Base-by-base conservation (phyloP, 1,140 invertebrate genomes). In the Calliopsis andreniformis region DNA sequence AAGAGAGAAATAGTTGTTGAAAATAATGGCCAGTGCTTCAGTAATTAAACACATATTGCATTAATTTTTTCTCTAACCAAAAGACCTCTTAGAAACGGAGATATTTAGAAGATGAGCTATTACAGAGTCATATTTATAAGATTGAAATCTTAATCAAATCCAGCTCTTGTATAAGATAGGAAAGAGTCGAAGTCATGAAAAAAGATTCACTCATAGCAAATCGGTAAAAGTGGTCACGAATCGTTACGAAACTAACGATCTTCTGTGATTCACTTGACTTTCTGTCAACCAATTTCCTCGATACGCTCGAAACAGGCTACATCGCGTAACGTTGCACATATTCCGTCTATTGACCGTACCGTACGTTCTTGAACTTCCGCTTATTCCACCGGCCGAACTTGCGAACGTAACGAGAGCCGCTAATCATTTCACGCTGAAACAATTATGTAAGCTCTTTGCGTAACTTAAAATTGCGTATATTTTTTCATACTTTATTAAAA, bases 311-410 rank as follows among this genome's bases (percentile, higher is more conserved):
- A 20, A 61, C 18, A 10, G 20, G 23, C 20, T 14, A 10, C 35
- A 39, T 39, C 35, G 35, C 35, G 35, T 51, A 70, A 45, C 12
- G 35, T 18, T 18, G 35, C 49, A 8, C 28, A 14, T 42, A 25
- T 42, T 51, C 28, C 28, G 42, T 49, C 18, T 25, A 16, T 59
- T 32, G 23, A 35, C 12, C 25, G 55, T 66, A 35, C 28, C n/a
- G 42, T 14, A 4, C 72, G 25, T 76, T 69, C 45, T 80, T 70
- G 72, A 76, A 70, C 59, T 80, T 76, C 45, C 49, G 61, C 23
- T 64, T 75, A 20, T 76, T 35, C 20, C 28, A 43, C 2, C 28
- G 10, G 28, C 59, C 12, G n/a, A 62, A 76, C 59, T 23, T 23
- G 43, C 23, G 42, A 56, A 55, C 63, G n/a, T 28, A 53, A 47